Conservation (phyloP, 2,113 vertebrate genomes). For the Tautogolabrus adspersus region DNA sequence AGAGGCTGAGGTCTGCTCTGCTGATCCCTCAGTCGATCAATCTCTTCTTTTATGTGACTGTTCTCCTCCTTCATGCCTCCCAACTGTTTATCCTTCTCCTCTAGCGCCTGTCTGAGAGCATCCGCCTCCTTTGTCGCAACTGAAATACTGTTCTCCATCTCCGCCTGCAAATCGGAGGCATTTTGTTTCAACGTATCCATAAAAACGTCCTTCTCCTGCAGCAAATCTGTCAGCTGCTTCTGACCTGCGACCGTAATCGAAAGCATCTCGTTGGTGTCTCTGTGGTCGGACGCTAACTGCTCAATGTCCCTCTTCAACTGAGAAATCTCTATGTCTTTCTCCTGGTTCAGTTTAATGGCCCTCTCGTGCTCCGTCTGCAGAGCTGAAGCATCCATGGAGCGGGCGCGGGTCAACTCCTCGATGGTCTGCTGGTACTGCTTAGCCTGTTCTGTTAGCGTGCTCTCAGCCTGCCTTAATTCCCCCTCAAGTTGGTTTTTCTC, state of each 20-base stretch:
- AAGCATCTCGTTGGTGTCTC: conserved; percentile 91
- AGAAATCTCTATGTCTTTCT: conserved; percentile 89
- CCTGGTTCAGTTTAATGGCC: conserved; percentile 86
- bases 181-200: conserved; percentile 87
- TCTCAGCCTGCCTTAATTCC: conserved; percentile 85
- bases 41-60: conserved; percentile 95
- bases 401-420: conserved; percentile 83
- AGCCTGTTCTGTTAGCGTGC: conserved; percentile 82
- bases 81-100: conserved; percentile 93
- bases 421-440: conserved; percentile 88
- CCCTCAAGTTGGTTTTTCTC: conserved; percentile 89
- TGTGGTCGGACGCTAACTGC: conserved; percentile 85
- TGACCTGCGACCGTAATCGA: conserved; percentile 90
- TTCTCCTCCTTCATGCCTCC: conserved; percentile 97
- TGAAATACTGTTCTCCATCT: conserved; percentile 80
- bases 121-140: conserved; percentile 79
- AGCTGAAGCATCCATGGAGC: conserved; percentile 83
- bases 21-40: conserved; percentile 92
- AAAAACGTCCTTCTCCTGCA: conserved; percentile 92
- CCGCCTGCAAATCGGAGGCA: conserved; percentile 80
- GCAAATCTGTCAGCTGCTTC: conserved; percentile 89
- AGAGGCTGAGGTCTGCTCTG: conserved; percentile 85
- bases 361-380: conserved; percentile 88
- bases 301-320: conserved; percentile 86
- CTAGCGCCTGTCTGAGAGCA: conserved; percentile 83